Base-by-base conservation (phyloP, 2,888 invertebrate genomes). In the Lasioglossum zephyrum region DNA sequence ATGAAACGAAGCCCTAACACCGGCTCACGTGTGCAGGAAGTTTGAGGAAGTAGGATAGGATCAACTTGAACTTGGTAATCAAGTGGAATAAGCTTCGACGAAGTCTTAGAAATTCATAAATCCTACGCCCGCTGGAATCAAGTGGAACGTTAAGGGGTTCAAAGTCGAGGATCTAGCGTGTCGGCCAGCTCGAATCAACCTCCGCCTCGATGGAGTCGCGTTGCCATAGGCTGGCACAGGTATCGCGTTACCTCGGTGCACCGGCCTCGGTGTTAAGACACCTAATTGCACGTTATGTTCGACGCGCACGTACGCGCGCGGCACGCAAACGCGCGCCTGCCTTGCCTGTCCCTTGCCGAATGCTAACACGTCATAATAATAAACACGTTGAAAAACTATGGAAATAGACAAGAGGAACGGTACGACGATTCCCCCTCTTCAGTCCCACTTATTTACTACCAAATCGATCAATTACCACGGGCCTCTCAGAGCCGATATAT, bases 211-310 rank as follows among this genome's bases (percentile, higher is more conserved):
- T 69, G 76, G 80, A 80, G 70, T 89, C 80, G 74, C 84, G 73
- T 85, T 77, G 80, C 81, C 86, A 66, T 86, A 77, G 57, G 72
- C 81, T 70, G 73, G 73, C 74, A 76, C 77, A 81, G 80, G 85
- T 91, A 89, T 90, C 86, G 85, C 78, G 82, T 91, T 88, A 86
- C 81, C 84, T 86, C 87, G 83, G 87, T 91, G 86, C 90, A 90
- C 85, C 87, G 81, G 87, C 80, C 87, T 85, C 88, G 85, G 85
- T 77, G 90, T 89, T 89, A 87, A 89, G 88, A 88, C 90, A 92
- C 91, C 89, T 90, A 92, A 92, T 92, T 92, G 91, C 85, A 91
- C 84, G 87, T 90, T 90, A 83, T 81, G 84, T 88, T 87, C 88
- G 84, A 90, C 84, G 84, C 77, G 82, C 86, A 81, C 87, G 82